Evolutionary conservation across 2,113 vertebrate genomes (phyloP).

Genomic region (Cavia porcellus): DNA sequence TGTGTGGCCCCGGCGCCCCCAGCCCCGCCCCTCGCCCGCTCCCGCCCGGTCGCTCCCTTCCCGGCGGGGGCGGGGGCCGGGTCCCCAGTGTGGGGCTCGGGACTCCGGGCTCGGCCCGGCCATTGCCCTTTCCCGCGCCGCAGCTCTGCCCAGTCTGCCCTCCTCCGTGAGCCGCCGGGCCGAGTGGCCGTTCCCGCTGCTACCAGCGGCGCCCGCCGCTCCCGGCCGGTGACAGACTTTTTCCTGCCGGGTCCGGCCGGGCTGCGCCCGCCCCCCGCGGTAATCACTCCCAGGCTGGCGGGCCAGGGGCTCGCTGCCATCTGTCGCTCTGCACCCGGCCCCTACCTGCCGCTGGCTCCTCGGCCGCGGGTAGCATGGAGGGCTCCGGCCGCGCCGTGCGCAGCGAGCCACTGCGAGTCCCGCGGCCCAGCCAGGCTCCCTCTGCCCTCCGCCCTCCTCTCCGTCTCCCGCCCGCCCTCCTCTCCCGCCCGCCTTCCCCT

Average conservation of each 20-base stretch:
- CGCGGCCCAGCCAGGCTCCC: constrained; percentile 67
- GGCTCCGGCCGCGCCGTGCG: constrained; percentile 64
- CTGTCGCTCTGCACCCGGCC: constrained; percentile 14
- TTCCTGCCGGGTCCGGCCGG: constrained; percentile 69
- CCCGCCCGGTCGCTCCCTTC: constrained; percentile 74
- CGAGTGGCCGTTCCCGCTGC: constrained; percentile 28
- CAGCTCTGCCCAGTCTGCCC: constrained; percentile 49
- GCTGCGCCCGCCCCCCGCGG: constrained; percentile 42
- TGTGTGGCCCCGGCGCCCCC: constrained; percentile 81
- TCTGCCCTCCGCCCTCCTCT: constrained; percentile 64
- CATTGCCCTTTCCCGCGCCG: constrained; percentile 74
- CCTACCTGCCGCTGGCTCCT: constrained; percentile 77
- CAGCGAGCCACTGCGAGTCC: constrained; percentile 37
- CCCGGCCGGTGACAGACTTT: constrained; percentile 68
- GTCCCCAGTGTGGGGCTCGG: constrained; percentile 44
- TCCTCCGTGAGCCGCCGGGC: constrained; percentile 14
- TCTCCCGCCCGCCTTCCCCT: constrained; percentile 55
- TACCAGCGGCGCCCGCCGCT: constrained; percentile 20
- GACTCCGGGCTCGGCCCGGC: constrained; percentile 15
- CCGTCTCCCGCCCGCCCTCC: constrained; percentile 45
- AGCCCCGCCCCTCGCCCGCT: constrained; percentile 77
- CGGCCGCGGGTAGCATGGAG: constrained; percentile 66
- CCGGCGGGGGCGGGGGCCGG: constrained; percentile 77
- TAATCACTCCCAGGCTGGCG: constrained; percentile 78
- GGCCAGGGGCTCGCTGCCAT: constrained; percentile 16